A percentile compares a stretch with the other conserved stretches of the same genome.
phyloP scores from a whole-genome alignment of 1,140 invertebrate genomes.

The Andrena cerasifolii region DNA sequence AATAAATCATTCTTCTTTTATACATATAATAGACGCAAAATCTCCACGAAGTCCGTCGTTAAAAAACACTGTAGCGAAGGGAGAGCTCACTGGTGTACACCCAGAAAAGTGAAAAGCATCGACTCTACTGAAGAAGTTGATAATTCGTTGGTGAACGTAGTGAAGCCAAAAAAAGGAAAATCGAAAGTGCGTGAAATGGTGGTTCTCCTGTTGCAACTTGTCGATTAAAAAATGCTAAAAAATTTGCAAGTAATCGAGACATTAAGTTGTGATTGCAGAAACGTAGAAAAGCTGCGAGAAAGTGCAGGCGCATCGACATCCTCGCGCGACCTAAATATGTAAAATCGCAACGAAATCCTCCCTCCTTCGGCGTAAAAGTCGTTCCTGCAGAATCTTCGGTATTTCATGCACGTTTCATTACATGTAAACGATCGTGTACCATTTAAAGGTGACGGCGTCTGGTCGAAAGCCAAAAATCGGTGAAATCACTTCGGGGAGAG shows the following conservation, averaged over 20 bases:
- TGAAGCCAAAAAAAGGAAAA: constrained; percentile 17
- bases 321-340: constrained; percentile 15
- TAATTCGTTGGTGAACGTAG: not conserved
- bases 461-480: not conserved
- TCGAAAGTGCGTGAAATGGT: not conserved
- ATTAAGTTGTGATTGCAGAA: not conserved
- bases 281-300: not conserved
- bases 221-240: too few relatives aligned
- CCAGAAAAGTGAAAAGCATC: constrained; percentile 34
- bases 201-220: not conserved
- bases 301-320: constrained; percentile 24
- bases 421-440: not conserved
- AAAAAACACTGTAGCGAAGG: not conserved
- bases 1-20: not conserved
- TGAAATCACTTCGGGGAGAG: not conserved
- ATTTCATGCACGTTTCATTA: not conserved
- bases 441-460: not conserved
- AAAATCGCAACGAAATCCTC: not conserved
- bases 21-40: not conserved
- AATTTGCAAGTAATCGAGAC: not conserved
- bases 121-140: not conserved
- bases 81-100: constrained; percentile 33
- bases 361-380: not conserved
- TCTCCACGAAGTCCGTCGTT: not conserved
- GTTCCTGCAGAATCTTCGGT: not conserved